A percentile compares a stretch with the other conserved stretches of the same genome.
These are phyloP conservation scores for Bombus ignitus DNA, from an alignment of 1,140 invertebrate species.

Conservation along the genomic window DNA sequence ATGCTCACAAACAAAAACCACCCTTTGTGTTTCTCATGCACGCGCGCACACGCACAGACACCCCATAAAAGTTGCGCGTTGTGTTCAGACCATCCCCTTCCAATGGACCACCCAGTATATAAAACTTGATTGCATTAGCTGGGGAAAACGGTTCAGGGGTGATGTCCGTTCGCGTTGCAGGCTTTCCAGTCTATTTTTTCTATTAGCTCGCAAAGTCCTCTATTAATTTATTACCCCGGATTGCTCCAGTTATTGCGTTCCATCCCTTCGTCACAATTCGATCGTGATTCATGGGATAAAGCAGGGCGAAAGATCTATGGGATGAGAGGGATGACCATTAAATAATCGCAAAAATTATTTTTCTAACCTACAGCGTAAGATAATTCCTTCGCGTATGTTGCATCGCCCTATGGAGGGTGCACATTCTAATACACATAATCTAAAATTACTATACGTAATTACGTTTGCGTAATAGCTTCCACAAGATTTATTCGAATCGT, in stretches of 20 bases:
- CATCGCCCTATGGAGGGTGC: too few species aligned
- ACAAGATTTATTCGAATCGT: background rate
- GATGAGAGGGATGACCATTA: background rate
- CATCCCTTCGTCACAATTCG: slow-evolving; percentile 15
- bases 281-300: slow-evolving; percentile 32
- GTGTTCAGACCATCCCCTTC: background rate
- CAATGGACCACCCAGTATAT: slow-evolving; percentile 16
- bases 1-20: background rate
- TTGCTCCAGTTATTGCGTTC: slow-evolving; percentile 45
- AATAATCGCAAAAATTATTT: slow-evolving; percentile 17
- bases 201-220: slow-evolving; percentile 41
- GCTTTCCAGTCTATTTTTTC: slow-evolving; percentile 39
- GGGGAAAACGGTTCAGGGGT: slow-evolving; percentile 20
- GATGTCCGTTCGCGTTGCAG: background rate
- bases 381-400: background rate
- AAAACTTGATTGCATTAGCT: slow-evolving; percentile 36
- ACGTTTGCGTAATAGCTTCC: background rate
- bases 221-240: slow-evolving; percentile 53
- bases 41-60: background rate
- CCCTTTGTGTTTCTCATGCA: background rate
- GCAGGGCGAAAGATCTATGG: too few species aligned
- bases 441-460: background rate
- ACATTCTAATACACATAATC: background rate
- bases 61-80: background rate
- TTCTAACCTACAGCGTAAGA: background rate